Percentiles rank a stretch among this genome's conserved stretches.
Conservation (phyloP, 1,140 invertebrate genomes). For the Anoplolepis gracilipes region DNA sequence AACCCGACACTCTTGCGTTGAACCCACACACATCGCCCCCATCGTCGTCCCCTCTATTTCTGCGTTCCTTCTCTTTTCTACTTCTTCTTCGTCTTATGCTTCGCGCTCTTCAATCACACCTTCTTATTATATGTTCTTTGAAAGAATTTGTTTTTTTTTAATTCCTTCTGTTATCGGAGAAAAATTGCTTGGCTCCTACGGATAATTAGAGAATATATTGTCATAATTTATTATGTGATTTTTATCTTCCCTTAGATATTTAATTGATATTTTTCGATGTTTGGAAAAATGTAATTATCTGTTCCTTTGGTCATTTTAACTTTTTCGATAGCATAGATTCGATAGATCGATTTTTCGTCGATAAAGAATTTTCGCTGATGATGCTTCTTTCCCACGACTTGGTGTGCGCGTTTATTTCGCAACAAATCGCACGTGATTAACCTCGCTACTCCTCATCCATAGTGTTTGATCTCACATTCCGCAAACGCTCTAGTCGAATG, state of each 20-base stretch:
- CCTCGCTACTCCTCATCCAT: conserved; percentile 19
- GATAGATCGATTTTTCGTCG: conserved; percentile 10
- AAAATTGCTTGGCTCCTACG: background rate
- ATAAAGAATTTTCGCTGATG: conserved; percentile 27
- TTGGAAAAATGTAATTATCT: background rate
- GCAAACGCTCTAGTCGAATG: conserved; percentile 36
- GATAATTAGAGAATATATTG: background rate
- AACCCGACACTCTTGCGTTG: conserved; percentile 81
- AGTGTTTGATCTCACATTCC: conserved; percentile 48
- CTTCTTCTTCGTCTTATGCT: background rate
- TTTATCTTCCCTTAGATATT: background rate
- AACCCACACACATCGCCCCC: conserved; percentile 83
- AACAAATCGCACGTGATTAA: conserved; percentile 46
- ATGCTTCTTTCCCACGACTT: conserved; percentile 50
- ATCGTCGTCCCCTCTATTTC: conserved; percentile 30
- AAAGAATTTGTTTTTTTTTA: background rate
- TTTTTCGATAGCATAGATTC: background rate
- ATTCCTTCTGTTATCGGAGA: background rate
- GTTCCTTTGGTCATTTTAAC: background rate
- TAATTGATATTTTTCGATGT: background rate
- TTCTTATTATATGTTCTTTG: background rate
- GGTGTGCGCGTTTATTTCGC: conserved; percentile 43
- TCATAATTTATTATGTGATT: background rate
- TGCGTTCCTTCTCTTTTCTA: background rate
- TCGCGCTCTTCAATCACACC: conserved; percentile 9